Base-by-base conservation (phyloP, 1,140 invertebrate species). In the Megalonaias nervosa region DNA sequence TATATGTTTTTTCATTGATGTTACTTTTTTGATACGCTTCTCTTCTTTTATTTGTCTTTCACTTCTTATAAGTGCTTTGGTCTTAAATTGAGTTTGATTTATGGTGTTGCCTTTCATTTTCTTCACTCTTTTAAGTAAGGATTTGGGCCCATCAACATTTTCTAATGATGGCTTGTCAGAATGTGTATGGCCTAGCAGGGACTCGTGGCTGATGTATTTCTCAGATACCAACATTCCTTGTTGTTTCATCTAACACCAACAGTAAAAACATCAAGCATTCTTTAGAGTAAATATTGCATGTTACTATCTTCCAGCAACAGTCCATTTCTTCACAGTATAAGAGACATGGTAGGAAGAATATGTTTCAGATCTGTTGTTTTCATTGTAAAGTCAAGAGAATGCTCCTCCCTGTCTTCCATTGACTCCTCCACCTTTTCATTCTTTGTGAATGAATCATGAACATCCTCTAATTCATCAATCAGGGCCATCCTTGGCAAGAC, bases 101-200 rank as follows among this genome's bases (percentile, higher is more conserved):
- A 80, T 74, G 57, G 74, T 80, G 16, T 61, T 59, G 17, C 74
- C 55, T 80, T 74, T 70, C 31, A 69, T 71, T 38, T 57, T 65
- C 48, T 71, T 75, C 17, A 75, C 12, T 62, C 67, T 80, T 16
- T 38, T 15, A 14, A 80, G 4, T 38, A 75, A 62, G 31, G 31
- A 21, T 60, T 75, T 71, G 14, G 68, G 78, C n/a, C 73, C 78
- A 3, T 31, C 19, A 12, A 75, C 61, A 17, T 65, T 38, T 17
- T 48, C 56, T 56, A 80, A 26, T 19, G 75, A 64, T 17, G 78
- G 78, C 17, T 69, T 59, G 48, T 71, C 69, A 21, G 4, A 16
- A 19, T 67, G 60, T 11, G 48, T n/a, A 61, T n/a, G 38, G 17
- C 67, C 73, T 71, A 75, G 75, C 19, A 80, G 31, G 48, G 16